Percentiles rank a stretch among this genome's conserved stretches.
Conservation (phyloP, 2,113 vertebrate species). For the Oryzias javanicus region DNA sequence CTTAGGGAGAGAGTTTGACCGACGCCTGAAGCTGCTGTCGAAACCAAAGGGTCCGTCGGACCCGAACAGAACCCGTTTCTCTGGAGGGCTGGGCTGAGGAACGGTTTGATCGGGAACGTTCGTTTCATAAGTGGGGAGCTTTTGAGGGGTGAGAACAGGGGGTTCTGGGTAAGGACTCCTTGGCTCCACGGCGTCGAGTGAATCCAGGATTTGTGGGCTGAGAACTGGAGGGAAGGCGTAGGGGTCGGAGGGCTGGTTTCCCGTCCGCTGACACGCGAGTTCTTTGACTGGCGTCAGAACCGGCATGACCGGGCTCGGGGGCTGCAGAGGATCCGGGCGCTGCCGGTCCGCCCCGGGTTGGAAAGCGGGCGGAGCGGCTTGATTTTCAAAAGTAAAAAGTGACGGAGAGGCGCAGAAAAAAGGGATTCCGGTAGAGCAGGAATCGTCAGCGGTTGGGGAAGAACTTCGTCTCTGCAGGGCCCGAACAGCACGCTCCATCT, state of each 20-base stretch:
- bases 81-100: background rate
- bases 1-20: slow-evolving; percentile 33
- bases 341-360: slow-evolving; percentile 1
- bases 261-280: slow-evolving; percentile 5
- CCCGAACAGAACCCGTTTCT: background rate
- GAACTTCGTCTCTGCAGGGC: slow-evolving; percentile 36
- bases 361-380: slow-evolving; percentile 1
- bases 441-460: slow-evolving; percentile 3
- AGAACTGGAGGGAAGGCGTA: slow-evolving; percentile 61
- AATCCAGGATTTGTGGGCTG: slow-evolving; percentile 58
- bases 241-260: slow-evolving; percentile 5
- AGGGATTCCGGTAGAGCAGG: background rate
- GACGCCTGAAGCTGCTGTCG: background rate
- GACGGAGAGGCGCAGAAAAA: slow-evolving; percentile 7
- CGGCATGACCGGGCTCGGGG: slow-evolving; percentile 33
- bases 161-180: slow-evolving; percentile 43
- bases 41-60: background rate
- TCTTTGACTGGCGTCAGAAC: slow-evolving; percentile 14
- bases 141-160: slow-evolving; percentile 60
- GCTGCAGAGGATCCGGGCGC: background rate
- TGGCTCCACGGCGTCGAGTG: background rate
- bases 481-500: slow-evolving; percentile 51
- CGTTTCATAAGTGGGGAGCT: slow-evolving; percentile 5
- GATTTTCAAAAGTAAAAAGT: slow-evolving; percentile 6
- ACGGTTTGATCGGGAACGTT: slow-evolving; percentile 1